Percentiles rank a stretch among this genome's conserved stretches.
These are phyloP conservation scores for Accipiter cooperii DNA, from an alignment of 2,113 vertebrate genomes.

Conservation along the genomic window DNA sequence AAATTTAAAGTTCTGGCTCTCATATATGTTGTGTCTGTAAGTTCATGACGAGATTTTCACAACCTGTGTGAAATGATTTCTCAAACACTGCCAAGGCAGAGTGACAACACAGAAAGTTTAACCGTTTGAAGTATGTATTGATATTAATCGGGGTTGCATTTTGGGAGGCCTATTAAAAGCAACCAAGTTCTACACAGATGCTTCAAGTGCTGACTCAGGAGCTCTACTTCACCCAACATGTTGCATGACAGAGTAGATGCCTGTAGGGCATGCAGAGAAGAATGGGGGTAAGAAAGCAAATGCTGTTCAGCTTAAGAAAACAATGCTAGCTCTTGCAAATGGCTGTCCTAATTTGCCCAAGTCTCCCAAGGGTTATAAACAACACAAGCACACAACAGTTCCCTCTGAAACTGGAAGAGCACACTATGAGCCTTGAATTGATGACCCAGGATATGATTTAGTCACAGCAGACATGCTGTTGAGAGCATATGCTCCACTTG, in stretches of 20 bases:
- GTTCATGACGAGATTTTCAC: neutral
- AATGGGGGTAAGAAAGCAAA: neutral
- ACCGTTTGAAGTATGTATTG: neutral
- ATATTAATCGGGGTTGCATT: neutral
- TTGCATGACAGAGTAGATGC: neutral
- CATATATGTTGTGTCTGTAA: neutral
- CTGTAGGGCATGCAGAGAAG: neutral
- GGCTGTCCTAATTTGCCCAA: neutral
- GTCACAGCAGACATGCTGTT: constrained; percentile 3
- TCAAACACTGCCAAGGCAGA: neutral
- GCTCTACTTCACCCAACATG: neutral
- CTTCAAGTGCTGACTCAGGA: neutral
- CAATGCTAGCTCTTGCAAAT: neutral
- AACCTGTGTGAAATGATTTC: neutral
- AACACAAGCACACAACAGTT: neutral
- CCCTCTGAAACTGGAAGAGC: neutral
- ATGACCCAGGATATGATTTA: constrained; percentile 14
- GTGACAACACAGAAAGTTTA: neutral
- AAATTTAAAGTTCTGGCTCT: neutral
- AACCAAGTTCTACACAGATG: neutral
- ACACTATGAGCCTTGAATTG: neutral
- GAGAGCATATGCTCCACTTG: constrained; percentile 24
- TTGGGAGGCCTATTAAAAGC: neutral
- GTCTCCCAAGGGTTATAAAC: neutral
- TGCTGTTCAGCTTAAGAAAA: neutral